These are phyloP conservation scores for Apotomis turbidana DNA, from an alignment of 2,888 invertebrate genomes.

Conservation along the genomic window DNA sequence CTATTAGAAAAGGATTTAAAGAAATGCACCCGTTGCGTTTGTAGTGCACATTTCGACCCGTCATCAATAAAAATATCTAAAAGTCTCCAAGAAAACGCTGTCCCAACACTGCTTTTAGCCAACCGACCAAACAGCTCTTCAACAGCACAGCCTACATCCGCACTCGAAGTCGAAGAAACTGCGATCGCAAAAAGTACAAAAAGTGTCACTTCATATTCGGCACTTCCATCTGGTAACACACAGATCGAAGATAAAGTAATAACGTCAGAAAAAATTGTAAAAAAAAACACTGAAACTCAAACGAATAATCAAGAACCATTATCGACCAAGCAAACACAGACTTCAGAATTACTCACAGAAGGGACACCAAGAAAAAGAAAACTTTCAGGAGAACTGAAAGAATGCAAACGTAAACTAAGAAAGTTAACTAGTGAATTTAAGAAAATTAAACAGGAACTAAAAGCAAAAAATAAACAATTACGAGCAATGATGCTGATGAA, in stretches of 20 bases:
- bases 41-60: constrained; percentile 42
- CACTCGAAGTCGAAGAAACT: not conserved
- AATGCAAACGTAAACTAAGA: not conserved
- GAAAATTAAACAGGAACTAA: no score
- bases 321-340: no score
- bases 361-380: constrained; percentile 36
- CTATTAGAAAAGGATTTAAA: constrained; percentile 37
- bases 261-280: not conserved
- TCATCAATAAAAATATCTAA: constrained; percentile 36
- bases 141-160: constrained; percentile 1
- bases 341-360: not conserved
- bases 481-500: no score
- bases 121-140: constrained; percentile 7
- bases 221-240: no score
- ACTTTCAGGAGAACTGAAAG: constrained; percentile 27
- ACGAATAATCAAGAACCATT: no score
- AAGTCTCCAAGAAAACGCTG: not conserved
- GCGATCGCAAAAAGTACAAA: no score
- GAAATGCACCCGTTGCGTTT: constrained; percentile 28
- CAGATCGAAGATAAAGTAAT: not conserved
- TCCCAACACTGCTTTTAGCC: not conserved
- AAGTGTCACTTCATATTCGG: no score
- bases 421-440: not conserved
- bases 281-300: no score
- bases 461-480: no score